phyloP scores from a whole-genome alignment of 2,797 vertebrate genomes.

The Phataginus tetradactyla region DNA sequence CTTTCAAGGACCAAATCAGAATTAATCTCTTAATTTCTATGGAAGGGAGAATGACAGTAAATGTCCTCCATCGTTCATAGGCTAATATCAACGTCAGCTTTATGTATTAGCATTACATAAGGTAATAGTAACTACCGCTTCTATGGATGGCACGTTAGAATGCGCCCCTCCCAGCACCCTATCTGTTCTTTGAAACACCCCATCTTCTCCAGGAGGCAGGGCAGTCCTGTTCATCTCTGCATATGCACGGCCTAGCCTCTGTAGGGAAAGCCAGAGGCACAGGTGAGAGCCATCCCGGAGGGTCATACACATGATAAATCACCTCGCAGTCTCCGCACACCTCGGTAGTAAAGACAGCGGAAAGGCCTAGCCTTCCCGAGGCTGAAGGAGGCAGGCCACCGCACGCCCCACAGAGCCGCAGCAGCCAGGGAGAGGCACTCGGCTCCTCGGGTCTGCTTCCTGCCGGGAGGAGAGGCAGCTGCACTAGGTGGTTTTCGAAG shows the following conservation, averaged over 20 bases:
- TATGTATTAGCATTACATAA: neutral
- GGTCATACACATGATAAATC: neutral
- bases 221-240: neutral
- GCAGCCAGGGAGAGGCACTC: neutral
- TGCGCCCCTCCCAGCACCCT: neutral
- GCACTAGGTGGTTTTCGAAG: neutral
- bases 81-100: neutral
- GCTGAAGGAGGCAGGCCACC: neutral
- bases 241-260: neutral
- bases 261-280: neutral
- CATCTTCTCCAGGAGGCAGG: neutral
- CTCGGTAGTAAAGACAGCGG: neutral
- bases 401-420: neutral
- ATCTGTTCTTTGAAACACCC: neutral
- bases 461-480: neutral
- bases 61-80: neutral
- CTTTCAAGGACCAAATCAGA: conserved; percentile 28
- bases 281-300: neutral
- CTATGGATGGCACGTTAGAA: neutral
- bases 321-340: neutral
- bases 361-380: neutral
- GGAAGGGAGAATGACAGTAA: neutral
- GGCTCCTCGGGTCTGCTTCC: neutral
- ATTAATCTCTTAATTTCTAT: neutral
- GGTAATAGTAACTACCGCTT: neutral